Conservation (phyloP, 2,888 invertebrate species). For the Apantesis nais region DNA sequence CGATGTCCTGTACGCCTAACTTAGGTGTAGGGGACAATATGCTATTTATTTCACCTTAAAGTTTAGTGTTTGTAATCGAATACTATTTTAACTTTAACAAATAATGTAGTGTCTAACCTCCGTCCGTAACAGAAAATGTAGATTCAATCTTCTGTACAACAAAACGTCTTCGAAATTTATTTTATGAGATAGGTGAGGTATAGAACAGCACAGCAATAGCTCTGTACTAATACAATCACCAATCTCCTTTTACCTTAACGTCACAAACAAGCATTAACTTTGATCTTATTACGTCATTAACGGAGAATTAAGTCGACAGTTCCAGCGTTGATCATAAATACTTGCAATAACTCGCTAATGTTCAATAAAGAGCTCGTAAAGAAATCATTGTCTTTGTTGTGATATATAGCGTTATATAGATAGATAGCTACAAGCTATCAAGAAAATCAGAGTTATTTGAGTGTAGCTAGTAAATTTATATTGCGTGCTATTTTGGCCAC, state of each 20-base stretch:
- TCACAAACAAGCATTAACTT: slow-evolving; percentile 11
- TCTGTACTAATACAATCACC: background rate
- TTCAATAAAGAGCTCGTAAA: slow-evolving; percentile 33
- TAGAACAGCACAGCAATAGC: background rate
- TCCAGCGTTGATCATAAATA: slow-evolving; percentile 30
- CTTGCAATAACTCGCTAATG: slow-evolving; percentile 24
- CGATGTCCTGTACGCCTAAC: no score
- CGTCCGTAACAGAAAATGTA: no score
- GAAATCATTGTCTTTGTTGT: slow-evolving; percentile 20
- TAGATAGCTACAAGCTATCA: background rate
- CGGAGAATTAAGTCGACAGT: slow-evolving; percentile 16
- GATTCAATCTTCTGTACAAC: no score
- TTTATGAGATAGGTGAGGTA: background rate
- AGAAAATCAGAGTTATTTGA: background rate
- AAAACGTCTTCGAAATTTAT: no score
- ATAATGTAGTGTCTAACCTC: no score
- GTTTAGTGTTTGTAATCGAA: no score
- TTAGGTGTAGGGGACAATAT: no score
- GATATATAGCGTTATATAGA: background rate
- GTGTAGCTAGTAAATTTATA: background rate
- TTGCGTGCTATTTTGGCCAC: background rate
- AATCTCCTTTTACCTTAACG: slow-evolving; percentile 4
- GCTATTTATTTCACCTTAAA: no score
- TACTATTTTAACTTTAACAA: no score
- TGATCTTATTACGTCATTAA: slow-evolving; percentile 25